Base-by-base conservation (phyloP, 2,888 invertebrate genomes). In the Mimachlamys varia region DNA sequence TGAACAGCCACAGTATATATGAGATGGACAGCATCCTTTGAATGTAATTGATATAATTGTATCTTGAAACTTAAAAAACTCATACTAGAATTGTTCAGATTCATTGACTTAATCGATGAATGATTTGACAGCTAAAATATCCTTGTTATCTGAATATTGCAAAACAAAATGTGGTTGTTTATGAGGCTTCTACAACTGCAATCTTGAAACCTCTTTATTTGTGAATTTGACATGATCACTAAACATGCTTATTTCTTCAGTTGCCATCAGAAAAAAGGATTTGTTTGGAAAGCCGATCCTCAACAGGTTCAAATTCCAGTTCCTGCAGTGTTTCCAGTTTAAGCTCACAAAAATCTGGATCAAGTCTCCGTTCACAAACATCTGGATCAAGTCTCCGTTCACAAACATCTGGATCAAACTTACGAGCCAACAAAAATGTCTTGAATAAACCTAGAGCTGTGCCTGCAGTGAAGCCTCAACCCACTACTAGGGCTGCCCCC, bases 181-280 rank as follows among this genome's bases (percentile, higher is more conserved):
- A 5, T 44, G 44, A 44, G 44, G 44, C 7, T 44, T 5, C 44
- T 44, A 7, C 3, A 44, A 44, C 4, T 44, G 44, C 7, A 44
- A 44, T 44, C 44, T 44, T 44, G 44, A 7, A 44, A 44, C 44
- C 7, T 44, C 44, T 44, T 44, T 5, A 44, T 44, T 13, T 58
- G 88, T 88, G n/a, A 90, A 88, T 37, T 88, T 88, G 19, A 27
- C 38, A 88, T 27, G 27, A 37, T 88, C 19, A 27, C 38, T 22
- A 19, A 13, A 27, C 37, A 33, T 17, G 13, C 33, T 76, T 76
- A 0, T 62, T n/a, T 27, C n/a, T 15, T 76, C 12, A 76, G 76
- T 76, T 76, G 76, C 76, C 76, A 22, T 76, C 76, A 76, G 33
- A 76, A 76, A 76, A 76, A 15, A 76, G 76, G 76, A 76, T 76